These are phyloP conservation scores for Chrysolina oricalcia DNA, from an alignment of 2,888 invertebrate genomes.

Conservation along the genomic window DNA sequence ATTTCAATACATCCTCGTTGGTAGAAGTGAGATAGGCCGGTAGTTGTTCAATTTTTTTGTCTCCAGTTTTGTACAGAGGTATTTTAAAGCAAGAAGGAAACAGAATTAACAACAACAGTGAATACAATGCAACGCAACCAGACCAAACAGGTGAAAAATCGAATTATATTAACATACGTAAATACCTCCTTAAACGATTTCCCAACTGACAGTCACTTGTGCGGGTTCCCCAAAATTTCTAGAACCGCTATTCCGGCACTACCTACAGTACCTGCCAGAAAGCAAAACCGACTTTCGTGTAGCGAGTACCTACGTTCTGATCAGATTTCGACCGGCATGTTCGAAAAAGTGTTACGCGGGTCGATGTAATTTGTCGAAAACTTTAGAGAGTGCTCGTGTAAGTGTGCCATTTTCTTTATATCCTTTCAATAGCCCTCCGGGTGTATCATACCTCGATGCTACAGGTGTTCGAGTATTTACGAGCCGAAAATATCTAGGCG, in stretches of 20 bases:
- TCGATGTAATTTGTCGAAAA: conserved; percentile 26
- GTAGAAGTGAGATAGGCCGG: too few species aligned
- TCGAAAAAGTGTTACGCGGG: conserved; percentile 28
- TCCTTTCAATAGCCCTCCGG: conserved; percentile 19
- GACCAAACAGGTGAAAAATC: background rate
- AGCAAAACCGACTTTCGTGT: conserved; percentile 1
- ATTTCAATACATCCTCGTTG: too few species aligned
- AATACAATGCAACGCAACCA: too few species aligned
- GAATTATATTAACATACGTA: background rate
- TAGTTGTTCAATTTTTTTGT: too few species aligned
- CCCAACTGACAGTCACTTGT: background rate
- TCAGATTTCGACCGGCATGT: conserved; percentile 13
- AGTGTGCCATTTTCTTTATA: conserved; percentile 25
- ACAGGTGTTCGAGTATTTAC: conserved; percentile 30
- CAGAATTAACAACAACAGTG: too few species aligned
- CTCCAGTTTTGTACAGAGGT: too few species aligned
- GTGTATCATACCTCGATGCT: background rate
- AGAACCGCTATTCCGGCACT: too few species aligned
- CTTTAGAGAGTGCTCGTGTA: conserved; percentile 26
- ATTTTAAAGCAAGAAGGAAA: too few species aligned
- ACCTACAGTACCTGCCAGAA: background rate
- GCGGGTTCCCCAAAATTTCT: too few species aligned
- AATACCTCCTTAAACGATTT: background rate
- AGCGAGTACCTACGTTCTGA: background rate
- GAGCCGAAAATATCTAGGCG: conserved; percentile 26